phyloP scores from a whole-genome alignment of 2,888 invertebrate genomes.

The Thymelicus sylvestris region DNA sequence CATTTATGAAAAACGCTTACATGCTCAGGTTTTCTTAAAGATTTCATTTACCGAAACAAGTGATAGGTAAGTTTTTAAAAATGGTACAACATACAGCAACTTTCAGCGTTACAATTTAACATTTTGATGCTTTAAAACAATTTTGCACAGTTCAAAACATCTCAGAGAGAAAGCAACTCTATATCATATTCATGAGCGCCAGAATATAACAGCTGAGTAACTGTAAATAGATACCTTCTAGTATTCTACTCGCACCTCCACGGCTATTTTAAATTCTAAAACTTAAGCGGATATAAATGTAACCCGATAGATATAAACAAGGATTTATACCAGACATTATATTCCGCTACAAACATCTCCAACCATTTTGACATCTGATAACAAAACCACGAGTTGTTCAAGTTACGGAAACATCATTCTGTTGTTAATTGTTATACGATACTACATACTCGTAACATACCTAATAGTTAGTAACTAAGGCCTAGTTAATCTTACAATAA shows the following conservation, averaged over 20 bases:
- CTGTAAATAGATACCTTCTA: not conserved
- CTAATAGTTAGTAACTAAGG: no score
- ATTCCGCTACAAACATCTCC: conserved; percentile 6
- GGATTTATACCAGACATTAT: conserved; percentile 9
- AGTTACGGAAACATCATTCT: conserved; percentile 18
- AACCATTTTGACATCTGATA: conserved; percentile 13
- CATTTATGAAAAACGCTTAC: no score
- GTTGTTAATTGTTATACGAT: conserved; percentile 20
- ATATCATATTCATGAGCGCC: not conserved
- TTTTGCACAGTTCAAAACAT: not conserved
- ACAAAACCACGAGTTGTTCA: conserved; percentile 21
- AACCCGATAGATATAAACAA: conserved; percentile 11
- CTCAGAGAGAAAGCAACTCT: not conserved
- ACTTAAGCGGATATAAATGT: conserved; percentile 10
- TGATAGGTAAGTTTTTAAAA: no score
- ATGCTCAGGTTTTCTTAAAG: no score
- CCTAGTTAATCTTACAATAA: not conserved
- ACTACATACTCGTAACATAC: not conserved
- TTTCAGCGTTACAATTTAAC: no score
- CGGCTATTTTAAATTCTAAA: not conserved
- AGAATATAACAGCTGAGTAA: not conserved
- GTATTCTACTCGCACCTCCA: not conserved
- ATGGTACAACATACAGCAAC: no score
- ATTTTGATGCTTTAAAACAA: no score
- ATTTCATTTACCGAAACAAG: no score